These are phyloP conservation scores for Otolemur crassicaudatus DNA, from an alignment of 2,797 vertebrate species.

Conservation along the genomic window DNA sequence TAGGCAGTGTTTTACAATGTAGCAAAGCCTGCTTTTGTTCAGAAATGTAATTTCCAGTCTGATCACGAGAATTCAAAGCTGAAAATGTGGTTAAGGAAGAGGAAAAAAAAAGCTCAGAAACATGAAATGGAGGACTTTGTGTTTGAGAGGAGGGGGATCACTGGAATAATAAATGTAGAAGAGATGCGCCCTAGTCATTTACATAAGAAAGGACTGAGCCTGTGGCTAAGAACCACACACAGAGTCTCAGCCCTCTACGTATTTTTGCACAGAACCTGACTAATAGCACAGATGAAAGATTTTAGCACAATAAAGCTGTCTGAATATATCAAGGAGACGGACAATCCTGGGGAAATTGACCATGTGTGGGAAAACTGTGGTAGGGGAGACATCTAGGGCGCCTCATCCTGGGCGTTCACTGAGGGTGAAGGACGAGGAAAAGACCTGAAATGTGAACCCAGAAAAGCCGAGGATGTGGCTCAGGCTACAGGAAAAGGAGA, in stretches of 20 bases:
- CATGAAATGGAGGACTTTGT: neutral
- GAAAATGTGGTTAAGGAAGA: neutral
- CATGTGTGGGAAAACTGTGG: neutral
- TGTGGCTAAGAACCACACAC: neutral
- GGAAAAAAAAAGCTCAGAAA: neutral
- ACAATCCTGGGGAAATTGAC: neutral
- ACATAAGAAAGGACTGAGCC: neutral
- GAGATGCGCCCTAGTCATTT: neutral
- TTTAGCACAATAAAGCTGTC: neutral
- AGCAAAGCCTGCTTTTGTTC: neutral
- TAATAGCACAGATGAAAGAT: neutral
- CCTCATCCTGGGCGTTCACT: neutral
- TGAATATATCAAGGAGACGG: neutral
- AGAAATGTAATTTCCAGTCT: neutral
- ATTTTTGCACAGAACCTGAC: neutral
- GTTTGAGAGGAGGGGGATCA: neutral
- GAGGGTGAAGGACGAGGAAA: neutral
- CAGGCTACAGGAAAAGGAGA: neutral
- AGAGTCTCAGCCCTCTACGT: neutral
- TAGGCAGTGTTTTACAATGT: neutral
- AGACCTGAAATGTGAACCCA: neutral
- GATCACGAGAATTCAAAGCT: constrained; percentile 13
- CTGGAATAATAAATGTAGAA: neutral
- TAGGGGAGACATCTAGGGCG: neutral
- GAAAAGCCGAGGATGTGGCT: neutral